Base-by-base conservation (phyloP, 2,888 invertebrate genomes). In the Allophyes oxyacanthae region DNA sequence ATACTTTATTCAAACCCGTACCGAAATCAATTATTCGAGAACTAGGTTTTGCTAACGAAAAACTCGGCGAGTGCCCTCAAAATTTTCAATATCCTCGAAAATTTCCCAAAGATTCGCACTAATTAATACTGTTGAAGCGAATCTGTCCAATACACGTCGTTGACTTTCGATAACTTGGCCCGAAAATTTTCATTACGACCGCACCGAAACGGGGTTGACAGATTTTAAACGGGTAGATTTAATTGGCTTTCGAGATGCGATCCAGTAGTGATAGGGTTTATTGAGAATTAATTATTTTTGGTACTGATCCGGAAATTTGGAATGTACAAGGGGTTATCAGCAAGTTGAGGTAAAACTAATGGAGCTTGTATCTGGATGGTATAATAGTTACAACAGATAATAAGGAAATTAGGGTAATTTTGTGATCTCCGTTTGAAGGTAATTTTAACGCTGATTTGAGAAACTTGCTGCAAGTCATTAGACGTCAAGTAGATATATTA, bases 191-290 rank as follows among this genome's bases (percentile, higher is more conserved):
- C 71, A 73, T 73, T 71, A 68, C 61, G 34, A 52, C 64, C 60
- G 11, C 67, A 57, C 37, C 43, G 68, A 67, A 48, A 28, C 45
- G 36, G 53, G 58, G 38, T 7, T 63, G 74, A 80, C 79, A 76
- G 75, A 72, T 78, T 80, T 78, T 67, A 78, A 80, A 72, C 58
- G 67, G 64, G 54, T 42, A 55, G 59, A 71, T 79, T 79, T 80
- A 81, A 81, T 81, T 81, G 78, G 73, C 72, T 72, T 66, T 71
- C 53, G 58, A 55, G 37, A 55, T 42, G 20, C 38, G 44, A n/a
- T 15, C 28, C 51, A 56, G 42, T 69, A 59, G 59, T 70, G 53
- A 59, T 61, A 44, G 53, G 56, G 60, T 66, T 63, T 63, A 63
- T 69, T 63, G 57, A 38, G 50, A 50, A 53, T 57, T 56, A 63